Evolutionary conservation across 1,140 invertebrate genomes (phyloP).

Genomic region (Olivierus martensii): DNA sequence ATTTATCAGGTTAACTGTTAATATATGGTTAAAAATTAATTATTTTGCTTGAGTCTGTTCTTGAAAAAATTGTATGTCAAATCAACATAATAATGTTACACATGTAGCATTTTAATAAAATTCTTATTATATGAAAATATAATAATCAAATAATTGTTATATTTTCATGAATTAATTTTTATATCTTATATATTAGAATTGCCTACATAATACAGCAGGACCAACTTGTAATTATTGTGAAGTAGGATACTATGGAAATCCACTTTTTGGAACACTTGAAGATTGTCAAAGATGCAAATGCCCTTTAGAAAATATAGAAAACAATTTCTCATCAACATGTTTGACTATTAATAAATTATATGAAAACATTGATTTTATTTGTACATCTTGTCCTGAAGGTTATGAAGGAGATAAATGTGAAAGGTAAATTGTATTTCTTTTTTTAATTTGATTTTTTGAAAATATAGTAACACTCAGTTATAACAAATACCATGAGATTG

Average conservation of each 20-base stretch:
- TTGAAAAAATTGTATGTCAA: no score
- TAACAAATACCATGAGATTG: no score
- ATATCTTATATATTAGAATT: slow-evolving; percentile 48
- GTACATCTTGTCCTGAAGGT: slow-evolving; percentile 74
- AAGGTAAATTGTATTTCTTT: slow-evolving; percentile 50
- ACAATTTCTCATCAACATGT: slow-evolving; percentile 82
- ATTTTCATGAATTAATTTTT: no score
- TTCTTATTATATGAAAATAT: no score
- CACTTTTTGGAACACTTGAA: slow-evolving; percentile 40
- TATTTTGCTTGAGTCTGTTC: no score
- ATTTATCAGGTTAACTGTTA: no score
- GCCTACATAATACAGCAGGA: slow-evolving; percentile 62
- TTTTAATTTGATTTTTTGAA: no score
- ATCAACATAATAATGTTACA: no score
- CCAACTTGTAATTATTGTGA: slow-evolving; percentile 57
- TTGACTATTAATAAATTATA: slow-evolving; percentile 29
- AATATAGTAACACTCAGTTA: no score
- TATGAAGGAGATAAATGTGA: slow-evolving; percentile 88
- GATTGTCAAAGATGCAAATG: slow-evolving; percentile 59
- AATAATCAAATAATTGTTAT: no score
- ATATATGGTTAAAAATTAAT: no score
- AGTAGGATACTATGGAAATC: slow-evolving; percentile 69
- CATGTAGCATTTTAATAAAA: no score
- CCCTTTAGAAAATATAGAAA: slow-evolving; percentile 39
- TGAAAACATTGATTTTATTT: slow-evolving; percentile 54